Evolutionary conservation across 1,140 invertebrate genomes (phyloP), one percentile per base, ranked within the genome.

Genomic region (Bombyx mandarina): DNA sequence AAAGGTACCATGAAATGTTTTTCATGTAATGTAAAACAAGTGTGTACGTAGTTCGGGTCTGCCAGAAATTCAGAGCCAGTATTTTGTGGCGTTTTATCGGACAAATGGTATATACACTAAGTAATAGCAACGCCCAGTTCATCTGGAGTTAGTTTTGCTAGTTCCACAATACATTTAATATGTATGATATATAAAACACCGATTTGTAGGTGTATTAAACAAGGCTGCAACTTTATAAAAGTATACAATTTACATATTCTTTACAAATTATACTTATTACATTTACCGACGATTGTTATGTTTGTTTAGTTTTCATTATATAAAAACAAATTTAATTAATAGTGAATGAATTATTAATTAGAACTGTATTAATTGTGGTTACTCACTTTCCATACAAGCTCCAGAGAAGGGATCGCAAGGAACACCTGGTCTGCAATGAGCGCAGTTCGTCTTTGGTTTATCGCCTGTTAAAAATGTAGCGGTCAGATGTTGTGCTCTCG

Each of bases 321-420:
- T 35, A 35, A 35, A 35, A 35, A 35, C 26, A 35, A 35, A 35
- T 35, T 35, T 35, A 2, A 35, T 35, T 35, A 35, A 35, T 5
- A 35, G 26, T 35, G 26, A 35, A 35, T 5, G 26, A 35, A 35
- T 35, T 35, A 35, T 35, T 35, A 35, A 35, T 35, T 35, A 35
- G 26, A 35, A 35, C 26, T 35, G 4, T 35, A 35, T 3, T 35
- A 35, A 55, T 55, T 54, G 55, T 58, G 57, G 45, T 45, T 45
- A 90, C 90, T 89, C 91, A 94, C 94, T 94, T 92, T 93, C 92
- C 62, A 93, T 90, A 78, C 94, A 96, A 54, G 91, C 93, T 18
- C 93, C 93, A 7, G 93, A 94, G 52, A 90, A 89, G 46, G 91
- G 90, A 82, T 95, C 92, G 65, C 94, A 96, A 18, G 89, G 88